Evolutionary conservation across 1,140 invertebrate species (phyloP).

Genomic region (Rhagoletis pomonella): DNA sequence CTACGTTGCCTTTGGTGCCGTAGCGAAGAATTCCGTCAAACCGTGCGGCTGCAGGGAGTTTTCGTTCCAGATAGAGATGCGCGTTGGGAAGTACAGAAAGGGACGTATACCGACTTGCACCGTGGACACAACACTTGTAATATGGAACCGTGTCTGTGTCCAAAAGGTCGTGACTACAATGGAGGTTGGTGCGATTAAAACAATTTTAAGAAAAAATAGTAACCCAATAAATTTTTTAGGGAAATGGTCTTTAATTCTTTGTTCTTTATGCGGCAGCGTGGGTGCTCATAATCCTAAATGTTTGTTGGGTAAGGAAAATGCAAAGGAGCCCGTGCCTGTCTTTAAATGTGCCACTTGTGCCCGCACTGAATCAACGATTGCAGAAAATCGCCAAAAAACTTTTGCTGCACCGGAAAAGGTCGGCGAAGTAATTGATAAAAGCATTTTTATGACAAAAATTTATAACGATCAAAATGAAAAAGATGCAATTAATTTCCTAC

Average conservation of each 20-base stretch:
- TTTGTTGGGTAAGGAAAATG: constrained; percentile 39
- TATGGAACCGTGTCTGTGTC: constrained; percentile 59
- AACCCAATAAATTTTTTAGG: constrained; percentile 24
- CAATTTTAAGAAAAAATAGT: constrained; percentile 1
- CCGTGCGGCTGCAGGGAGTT: constrained; percentile 61
- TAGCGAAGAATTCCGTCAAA: constrained; percentile 59
- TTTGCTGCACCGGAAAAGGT: neutral
- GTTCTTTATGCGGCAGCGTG: constrained; percentile 51
- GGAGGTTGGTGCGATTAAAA: neutral
- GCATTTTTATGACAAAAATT: constrained; percentile 21
- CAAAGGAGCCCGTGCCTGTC: neutral
- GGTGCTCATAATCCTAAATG: constrained; percentile 54
- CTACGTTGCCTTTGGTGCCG: constrained; percentile 69
- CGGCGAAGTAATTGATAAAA: neutral
- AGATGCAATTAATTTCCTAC: neutral
- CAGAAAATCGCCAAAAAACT: neutral
- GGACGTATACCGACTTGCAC: constrained; percentile 65
- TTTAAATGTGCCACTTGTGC: constrained; percentile 56
- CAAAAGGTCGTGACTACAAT: constrained; percentile 59
- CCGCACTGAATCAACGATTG: constrained; percentile 2
- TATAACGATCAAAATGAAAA: neutral
- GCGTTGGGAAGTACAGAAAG: constrained; percentile 62
- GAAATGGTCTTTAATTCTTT: constrained; percentile 55
- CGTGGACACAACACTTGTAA: constrained; percentile 59
- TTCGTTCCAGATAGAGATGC: constrained; percentile 70